A percentile compares a stretch with the other conserved stretches of the same genome.
phyloP scores from a whole-genome alignment of 2,797 vertebrate genomes.

The Phyllotis vaccarum region DNA sequence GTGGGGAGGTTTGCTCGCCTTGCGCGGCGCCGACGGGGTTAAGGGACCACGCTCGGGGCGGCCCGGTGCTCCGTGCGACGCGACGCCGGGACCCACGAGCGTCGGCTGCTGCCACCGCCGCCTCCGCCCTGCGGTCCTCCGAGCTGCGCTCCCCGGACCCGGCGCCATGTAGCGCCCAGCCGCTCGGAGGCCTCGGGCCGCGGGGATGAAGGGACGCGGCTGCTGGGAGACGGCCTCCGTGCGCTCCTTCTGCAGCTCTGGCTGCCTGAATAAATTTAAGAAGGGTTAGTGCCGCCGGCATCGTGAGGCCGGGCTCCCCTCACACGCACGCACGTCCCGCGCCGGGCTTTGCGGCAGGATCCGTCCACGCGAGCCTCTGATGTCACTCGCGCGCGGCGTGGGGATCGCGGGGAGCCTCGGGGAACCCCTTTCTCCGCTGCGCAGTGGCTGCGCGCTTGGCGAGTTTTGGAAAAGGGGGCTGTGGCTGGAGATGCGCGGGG shows the following conservation, averaged over 20 bases:
- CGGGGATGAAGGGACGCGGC: slow-evolving; percentile 97
- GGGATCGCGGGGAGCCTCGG: slow-evolving; percentile 57
- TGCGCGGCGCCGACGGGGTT: slow-evolving; percentile 85
- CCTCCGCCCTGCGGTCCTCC: slow-evolving; percentile 76
- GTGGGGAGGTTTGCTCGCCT: background rate
- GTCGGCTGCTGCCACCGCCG: background rate
- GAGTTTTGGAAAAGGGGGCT: slow-evolving; percentile 25
- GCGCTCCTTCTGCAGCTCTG: slow-evolving; percentile 95
- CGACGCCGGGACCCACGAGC: slow-evolving; percentile 66
- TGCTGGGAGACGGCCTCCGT: slow-evolving; percentile 95
- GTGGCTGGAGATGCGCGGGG: background rate
- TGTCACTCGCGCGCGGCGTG: slow-evolving; percentile 53
- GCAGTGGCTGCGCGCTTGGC: slow-evolving; percentile 15
- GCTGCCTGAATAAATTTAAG: slow-evolving; percentile 95
- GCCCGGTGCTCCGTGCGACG: slow-evolving; percentile 90
- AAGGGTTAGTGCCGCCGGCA: slow-evolving; percentile 92
- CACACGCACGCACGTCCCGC: background rate
- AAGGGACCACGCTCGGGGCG: slow-evolving; percentile 78
- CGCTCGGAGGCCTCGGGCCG: slow-evolving; percentile 80
- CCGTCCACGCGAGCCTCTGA: slow-evolving; percentile 55
- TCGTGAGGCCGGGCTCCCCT: slow-evolving; percentile 76
- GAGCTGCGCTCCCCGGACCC: slow-evolving; percentile 14
- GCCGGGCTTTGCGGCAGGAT: slow-evolving; percentile 76
- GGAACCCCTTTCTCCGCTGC: slow-evolving; percentile 42
- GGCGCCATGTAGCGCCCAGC: slow-evolving; percentile 88